Evolutionary conservation across 1,140 invertebrate genomes (phyloP), one percentile per base, ranked within the genome.

Genomic region (Heliconius himera): DNA sequence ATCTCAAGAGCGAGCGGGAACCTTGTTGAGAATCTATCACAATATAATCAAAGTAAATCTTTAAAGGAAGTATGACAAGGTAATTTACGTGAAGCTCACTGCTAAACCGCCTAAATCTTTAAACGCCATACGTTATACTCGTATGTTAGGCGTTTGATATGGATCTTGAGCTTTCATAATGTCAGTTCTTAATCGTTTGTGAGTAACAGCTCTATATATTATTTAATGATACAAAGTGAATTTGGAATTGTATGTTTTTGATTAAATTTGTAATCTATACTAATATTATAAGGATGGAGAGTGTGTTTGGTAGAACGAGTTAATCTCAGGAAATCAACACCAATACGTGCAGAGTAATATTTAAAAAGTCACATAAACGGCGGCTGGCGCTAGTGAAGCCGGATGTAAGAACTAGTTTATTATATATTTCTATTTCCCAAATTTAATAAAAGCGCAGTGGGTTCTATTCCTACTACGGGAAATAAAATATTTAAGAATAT

Each of bases 81-180:
- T 66, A 66, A 66, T 66, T 66, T 66, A 66, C 60, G 60, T 60
- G n/a, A 60, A 9, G 54, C 3, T 56, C 3, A 6, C 22, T 26
- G 8, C 11, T 66, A n/a, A 66, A 16, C 9, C 60, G 60, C 26
- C 26, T 66, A 26, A 66, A 66, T 66, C 60, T 66, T 66, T 66
- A 66, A 56, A 18, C 20, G 26, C 1, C 26, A 29, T 16, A 29
- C 26, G 26, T 4, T n/a, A 66, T 16, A n/a, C n/a, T n/a, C n/a
- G n/a, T n/a, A 29, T 22, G 60, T 29, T 66, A 29, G 8, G n/a
- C 26, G 22, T 66, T 26, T 29, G 60, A 66, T 66, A 22, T 22
- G 60, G 60, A 66, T 26, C 22, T 66, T 66, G 60, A 56, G 22
- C 60, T 29, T 66, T 66, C 60, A 66, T n/a, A 60, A 60, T 29